Percentiles rank a stretch among this genome's conserved stretches.
Conservation (phyloP, 1,140 invertebrate genomes). For the Matsumurasca onukii region DNA sequence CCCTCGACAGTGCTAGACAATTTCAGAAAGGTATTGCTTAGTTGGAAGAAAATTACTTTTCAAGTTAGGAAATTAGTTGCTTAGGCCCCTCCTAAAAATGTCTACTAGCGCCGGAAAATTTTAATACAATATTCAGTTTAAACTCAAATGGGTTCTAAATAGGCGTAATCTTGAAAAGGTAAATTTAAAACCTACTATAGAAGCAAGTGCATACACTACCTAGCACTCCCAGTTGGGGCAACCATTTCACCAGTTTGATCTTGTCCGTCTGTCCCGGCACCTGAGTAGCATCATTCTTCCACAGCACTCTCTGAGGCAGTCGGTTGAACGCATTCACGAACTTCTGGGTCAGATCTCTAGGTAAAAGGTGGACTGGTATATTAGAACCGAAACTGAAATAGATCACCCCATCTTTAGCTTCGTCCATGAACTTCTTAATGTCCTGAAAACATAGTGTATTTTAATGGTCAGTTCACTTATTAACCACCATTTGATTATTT, state of each 20-base stretch:
- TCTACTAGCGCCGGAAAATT: too few species aligned
- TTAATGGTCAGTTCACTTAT: background rate
- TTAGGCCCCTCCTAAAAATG: too few species aligned
- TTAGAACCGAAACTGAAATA: slow-evolving; percentile 63
- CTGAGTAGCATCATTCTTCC: slow-evolving; percentile 61
- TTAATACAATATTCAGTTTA: too few species aligned
- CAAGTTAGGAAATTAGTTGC: too few species aligned
- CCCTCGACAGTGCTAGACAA: too few species aligned
- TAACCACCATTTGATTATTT: background rate
- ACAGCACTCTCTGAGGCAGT: slow-evolving; percentile 59
- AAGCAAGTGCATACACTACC: too few species aligned
- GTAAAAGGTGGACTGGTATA: slow-evolving; percentile 2
- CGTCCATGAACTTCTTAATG: slow-evolving; percentile 58
- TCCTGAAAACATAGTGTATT: slow-evolving; percentile 48
- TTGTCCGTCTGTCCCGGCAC: slow-evolving; percentile 54
- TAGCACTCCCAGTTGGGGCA: slow-evolving; percentile 61
- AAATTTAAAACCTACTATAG: too few species aligned
- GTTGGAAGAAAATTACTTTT: too few species aligned
- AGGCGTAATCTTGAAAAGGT: too few species aligned
- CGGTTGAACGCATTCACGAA: slow-evolving; percentile 30
- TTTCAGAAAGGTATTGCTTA: too few species aligned
- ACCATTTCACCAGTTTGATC: slow-evolving; percentile 59
- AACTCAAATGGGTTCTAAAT: too few species aligned
- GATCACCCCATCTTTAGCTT: slow-evolving; percentile 59
- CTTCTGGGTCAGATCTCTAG: background rate